A percentile compares a stretch with the other conserved stretches of the same genome.
These are phyloP conservation scores for Dryoscopus gambensis DNA, from an alignment of 2,113 vertebrate genomes.

Conservation along the genomic window DNA sequence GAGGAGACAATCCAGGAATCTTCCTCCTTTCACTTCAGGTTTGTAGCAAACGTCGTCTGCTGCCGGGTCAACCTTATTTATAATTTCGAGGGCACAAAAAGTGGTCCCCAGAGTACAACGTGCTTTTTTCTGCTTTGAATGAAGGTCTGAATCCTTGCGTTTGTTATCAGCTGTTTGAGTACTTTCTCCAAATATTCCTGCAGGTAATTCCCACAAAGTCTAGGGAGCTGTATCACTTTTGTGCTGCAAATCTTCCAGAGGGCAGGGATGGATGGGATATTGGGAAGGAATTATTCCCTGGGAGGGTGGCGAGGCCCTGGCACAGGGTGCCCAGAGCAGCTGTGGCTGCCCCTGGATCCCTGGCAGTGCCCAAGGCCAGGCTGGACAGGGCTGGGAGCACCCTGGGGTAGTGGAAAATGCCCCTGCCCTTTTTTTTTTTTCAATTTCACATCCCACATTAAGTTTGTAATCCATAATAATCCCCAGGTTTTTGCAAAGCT, in stretches of 20 bases:
- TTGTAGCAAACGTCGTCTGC: neutral
- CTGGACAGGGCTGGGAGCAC: fast-evolving
- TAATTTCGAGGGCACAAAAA: neutral
- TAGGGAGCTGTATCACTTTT: neutral
- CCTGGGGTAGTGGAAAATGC: fast-evolving
- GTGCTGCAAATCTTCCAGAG: neutral
- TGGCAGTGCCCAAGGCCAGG: neutral
- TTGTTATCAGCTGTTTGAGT: neutral
- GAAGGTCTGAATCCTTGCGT: neutral
- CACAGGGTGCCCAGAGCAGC: neutral
- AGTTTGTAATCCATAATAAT: neutral
- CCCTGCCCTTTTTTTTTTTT: neutral
- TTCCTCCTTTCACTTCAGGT: neutral
- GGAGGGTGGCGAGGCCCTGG: neutral
- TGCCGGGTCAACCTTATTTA: neutral
- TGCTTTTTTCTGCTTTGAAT: neutral
- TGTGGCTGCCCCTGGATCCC: neutral
- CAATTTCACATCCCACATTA: neutral
- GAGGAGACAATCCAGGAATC: neutral
- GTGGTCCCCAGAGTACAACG: too few species aligned
- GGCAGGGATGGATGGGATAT: neutral
- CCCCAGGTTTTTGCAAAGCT: neutral
- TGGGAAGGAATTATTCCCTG: neutral
- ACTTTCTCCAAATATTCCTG: neutral
- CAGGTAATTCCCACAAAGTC: neutral